phyloP scores from a whole-genome alignment of 2,113 vertebrate species.

The Anguilla japonica region DNA sequence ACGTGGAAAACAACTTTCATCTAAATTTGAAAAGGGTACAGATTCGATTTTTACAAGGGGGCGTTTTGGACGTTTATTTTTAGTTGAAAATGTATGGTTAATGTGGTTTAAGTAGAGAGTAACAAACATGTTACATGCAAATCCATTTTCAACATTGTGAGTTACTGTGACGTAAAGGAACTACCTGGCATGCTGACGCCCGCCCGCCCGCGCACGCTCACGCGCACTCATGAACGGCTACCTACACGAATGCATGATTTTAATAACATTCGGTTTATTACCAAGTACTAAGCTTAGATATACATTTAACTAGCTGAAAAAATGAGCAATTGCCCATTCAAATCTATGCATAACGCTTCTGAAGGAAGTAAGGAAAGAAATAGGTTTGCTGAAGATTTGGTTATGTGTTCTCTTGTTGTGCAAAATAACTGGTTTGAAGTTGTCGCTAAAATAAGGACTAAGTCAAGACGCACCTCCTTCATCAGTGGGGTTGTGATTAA shows the following conservation, averaged over 20 bases:
- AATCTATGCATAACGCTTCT: slow-evolving; percentile 74
- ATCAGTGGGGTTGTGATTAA: slow-evolving; percentile 98
- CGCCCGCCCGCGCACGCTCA: not conserved
- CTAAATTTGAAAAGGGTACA: not conserved
- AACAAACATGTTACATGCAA: not conserved
- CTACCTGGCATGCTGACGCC: not conserved
- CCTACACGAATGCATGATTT: not conserved
- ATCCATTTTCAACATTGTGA: too few species aligned
- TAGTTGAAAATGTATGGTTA: slow-evolving; percentile 60
- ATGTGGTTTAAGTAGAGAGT: not conserved
- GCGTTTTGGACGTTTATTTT: slow-evolving; percentile 65
- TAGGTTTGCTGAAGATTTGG: slow-evolving; percentile 90
- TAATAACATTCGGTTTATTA: slow-evolving; percentile 52
- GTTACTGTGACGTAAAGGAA: not conserved
- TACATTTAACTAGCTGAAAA: slow-evolving; percentile 64
- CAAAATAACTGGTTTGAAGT: slow-evolving; percentile 99
- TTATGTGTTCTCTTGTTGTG: slow-evolving; percentile 93
- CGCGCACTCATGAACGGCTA: not conserved
- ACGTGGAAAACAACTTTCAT: too few species aligned
- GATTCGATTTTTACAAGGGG: slow-evolving; percentile 49
- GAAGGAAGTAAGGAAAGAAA: slow-evolving; percentile 89
- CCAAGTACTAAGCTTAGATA: slow-evolving; percentile 72
- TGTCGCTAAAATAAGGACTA: slow-evolving; percentile 95
- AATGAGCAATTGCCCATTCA: slow-evolving; percentile 85
- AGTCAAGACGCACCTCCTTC: slow-evolving; percentile 98